phyloP scores from a whole-genome alignment of 2,797 vertebrate genomes.

The Pseudopleuronectes americanus region DNA sequence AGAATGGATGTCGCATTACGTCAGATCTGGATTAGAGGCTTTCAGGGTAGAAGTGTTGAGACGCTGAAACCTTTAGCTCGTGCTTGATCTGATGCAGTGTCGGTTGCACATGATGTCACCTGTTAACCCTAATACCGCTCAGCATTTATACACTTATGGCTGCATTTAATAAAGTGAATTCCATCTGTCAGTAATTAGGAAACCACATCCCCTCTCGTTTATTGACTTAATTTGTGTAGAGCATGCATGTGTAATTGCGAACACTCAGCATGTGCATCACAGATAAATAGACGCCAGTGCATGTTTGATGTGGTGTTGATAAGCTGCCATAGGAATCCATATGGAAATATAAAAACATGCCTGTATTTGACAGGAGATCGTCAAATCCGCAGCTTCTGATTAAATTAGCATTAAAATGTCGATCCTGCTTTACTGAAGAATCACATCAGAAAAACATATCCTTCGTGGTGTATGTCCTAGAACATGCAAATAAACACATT shows the following conservation, averaged over 20 bases:
- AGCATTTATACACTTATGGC: constrained; percentile 36
- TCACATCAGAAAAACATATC: constrained; percentile 13
- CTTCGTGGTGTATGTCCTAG: neutral
- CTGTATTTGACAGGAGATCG: constrained; percentile 5
- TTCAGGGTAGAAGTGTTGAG: constrained; percentile 27
- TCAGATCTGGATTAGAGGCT: constrained; percentile 37
- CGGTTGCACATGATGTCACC: constrained; percentile 38
- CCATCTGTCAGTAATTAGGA: too few relatives aligned
- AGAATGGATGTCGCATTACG: neutral
- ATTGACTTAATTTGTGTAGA: too few relatives aligned
- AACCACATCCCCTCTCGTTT: too few relatives aligned
- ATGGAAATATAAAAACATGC: neutral
- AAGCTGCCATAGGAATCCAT: neutral
- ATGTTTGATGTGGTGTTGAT: neutral
- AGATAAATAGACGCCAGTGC: neutral
- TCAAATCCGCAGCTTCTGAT: constrained; percentile 16
- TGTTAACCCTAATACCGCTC: constrained; percentile 45
- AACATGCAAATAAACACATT: constrained; percentile 30
- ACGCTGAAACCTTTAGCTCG: constrained; percentile 5
- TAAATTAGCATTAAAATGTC: constrained; percentile 45
- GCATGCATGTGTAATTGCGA: neutral
- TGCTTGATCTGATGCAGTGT: constrained; percentile 12
- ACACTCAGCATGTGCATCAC: neutral
- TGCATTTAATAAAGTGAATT: neutral
- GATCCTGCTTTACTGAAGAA: constrained; percentile 2